These are phyloP conservation scores for Helicoverpa zea DNA, from an alignment of 1,140 invertebrate genomes.

Conservation along the genomic window DNA sequence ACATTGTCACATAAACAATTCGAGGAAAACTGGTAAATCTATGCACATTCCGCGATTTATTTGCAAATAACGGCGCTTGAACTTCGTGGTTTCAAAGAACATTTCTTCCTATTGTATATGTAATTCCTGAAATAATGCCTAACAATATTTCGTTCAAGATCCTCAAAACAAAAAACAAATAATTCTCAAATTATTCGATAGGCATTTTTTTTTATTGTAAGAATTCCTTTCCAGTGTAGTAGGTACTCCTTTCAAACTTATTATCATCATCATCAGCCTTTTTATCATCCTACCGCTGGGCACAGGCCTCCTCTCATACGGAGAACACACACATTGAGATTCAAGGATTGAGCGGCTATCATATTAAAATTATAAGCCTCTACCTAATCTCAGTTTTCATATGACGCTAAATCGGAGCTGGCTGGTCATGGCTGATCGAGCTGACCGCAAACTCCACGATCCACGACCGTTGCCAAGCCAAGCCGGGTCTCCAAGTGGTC, in stretches of 20 bases:
- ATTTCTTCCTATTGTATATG: no score
- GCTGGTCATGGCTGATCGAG: conserved; percentile 18
- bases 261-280: neutral
- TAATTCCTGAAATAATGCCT: no score
- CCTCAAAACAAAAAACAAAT: no score
- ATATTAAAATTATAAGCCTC: neutral
- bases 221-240: neutral
- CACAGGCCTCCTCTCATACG: no score
- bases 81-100: no score
- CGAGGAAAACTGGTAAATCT: neutral
- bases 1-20: neutral
- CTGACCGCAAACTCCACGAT: conserved; percentile 24
- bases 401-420: conserved; percentile 5
- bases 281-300: no score
- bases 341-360: neutral
- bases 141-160: no score
- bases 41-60: no score
- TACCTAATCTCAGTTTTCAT: neutral
- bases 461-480: neutral
- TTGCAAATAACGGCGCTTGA: no score
- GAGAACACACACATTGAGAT: no score
- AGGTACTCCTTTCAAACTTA: neutral
- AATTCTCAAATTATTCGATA: no score
- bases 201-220: no score
- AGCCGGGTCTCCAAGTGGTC: neutral